Conservation (phyloP, 2,888 invertebrate species). For the Scrobipalpa costella region DNA sequence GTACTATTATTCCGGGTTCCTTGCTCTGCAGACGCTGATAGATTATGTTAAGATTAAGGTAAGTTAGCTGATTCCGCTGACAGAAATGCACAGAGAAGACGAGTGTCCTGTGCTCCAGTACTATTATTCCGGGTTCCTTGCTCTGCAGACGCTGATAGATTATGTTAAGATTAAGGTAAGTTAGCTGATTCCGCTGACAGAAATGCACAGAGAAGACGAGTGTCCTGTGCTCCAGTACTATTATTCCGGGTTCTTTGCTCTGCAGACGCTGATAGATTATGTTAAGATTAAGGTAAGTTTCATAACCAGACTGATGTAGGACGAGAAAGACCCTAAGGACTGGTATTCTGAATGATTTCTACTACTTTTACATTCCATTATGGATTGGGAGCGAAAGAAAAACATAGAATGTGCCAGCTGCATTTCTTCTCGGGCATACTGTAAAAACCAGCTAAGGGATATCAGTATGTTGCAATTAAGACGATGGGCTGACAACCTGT, state of each 20-base stretch:
- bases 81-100: conserved; percentile 85
- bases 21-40: conserved; percentile 86
- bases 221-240: conserved; percentile 89
- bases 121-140: conserved; percentile 88
- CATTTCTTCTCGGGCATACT: too few species aligned
- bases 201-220: conserved; percentile 85
- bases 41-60: conserved; percentile 88
- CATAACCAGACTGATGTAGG: too few species aligned
- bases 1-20: conserved; percentile 88
- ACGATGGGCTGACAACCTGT: too few species aligned
- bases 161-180: conserved; percentile 87
- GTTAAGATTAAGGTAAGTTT: conserved; percentile 84
- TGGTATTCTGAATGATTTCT: too few species aligned
- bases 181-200: conserved; percentile 70
- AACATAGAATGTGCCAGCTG: too few species aligned
- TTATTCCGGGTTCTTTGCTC: conserved; percentile 87
- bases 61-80: conserved; percentile 68
- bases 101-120: conserved; percentile 89
- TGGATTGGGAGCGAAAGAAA: too few species aligned
- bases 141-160: conserved; percentile 86
- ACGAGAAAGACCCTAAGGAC: too few species aligned
- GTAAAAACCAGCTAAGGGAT: too few species aligned
- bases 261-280: conserved; percentile 86
- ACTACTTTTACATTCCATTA: too few species aligned
- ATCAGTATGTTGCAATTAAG: too few species aligned